Evolutionary conservation across 2,113 vertebrate genomes (phyloP).

Genomic region (Oryzias woworae): DNA sequence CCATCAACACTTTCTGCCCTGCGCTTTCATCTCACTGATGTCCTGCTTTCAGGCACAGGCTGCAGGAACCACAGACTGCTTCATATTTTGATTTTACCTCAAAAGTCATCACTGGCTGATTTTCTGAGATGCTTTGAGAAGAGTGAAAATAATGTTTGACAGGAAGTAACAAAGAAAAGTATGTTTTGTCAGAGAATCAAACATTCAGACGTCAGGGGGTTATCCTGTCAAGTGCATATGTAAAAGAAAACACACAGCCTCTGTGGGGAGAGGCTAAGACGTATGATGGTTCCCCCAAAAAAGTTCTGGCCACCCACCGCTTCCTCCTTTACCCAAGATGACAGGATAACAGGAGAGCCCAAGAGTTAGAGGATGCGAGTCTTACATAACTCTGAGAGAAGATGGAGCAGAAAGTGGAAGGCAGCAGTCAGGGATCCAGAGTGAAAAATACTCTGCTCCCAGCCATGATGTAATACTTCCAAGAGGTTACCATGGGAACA

Average conservation of each 20-base stretch:
- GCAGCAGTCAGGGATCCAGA: neutral
- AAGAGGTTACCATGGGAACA: slow-evolving; percentile 56
- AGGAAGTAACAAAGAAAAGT: too few species aligned
- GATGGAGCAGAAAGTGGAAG: neutral
- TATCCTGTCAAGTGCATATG: neutral
- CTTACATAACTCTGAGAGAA: slow-evolving; percentile 14
- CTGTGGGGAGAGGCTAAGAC: too few species aligned
- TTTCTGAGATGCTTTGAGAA: neutral
- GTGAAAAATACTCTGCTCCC: slow-evolving; percentile 24
- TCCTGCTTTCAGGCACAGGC: neutral
- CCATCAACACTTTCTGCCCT: neutral
- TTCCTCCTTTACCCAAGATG: neutral
- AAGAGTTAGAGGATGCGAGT: slow-evolving; percentile 3
- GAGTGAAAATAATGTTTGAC: neutral
- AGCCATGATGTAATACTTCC: slow-evolving; percentile 60
- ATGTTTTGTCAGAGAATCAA: neutral
- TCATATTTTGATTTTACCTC: slow-evolving; percentile 25
- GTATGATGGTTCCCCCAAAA: neutral
- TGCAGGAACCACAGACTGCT: slow-evolving; percentile 1
- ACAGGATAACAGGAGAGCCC: slow-evolving; percentile 34
- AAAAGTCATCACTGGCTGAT: neutral
- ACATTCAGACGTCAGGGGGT: neutral
- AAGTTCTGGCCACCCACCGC: neutral
- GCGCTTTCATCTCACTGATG: slow-evolving; percentile 6
- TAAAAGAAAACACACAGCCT: too few species aligned